Evolutionary conservation across 2,888 invertebrate species (phyloP), one percentile per base, ranked within the genome.

Genomic region (Pteria penguin): DNA sequence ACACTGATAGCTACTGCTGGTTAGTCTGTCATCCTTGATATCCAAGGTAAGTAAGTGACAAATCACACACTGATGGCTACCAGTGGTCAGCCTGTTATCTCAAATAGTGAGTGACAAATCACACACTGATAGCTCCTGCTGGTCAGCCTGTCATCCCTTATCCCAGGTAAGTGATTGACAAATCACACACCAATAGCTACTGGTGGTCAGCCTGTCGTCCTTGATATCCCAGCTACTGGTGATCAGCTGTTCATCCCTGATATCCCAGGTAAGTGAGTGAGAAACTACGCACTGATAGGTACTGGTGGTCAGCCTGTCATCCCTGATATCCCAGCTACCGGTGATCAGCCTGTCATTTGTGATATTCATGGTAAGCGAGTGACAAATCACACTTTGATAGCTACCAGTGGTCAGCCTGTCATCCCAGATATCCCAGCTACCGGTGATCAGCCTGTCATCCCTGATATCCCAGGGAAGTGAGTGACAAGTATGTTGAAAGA

Each of bases 1-100:
- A 92, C 93, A 22, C 85, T 94, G 31, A 93, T 94, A 75, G 94
- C 94, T 8, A 93, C 93, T 29, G 94, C 94, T 31, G 93, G 93
- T 8, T 76, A 86, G 2, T 93, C 93, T 0, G 76, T 81, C 4
- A 78, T 92, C n/a, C n/a, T n/a, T n/a, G n/a, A n/a, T n/a, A n/a
- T n/a, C n/a, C n/a, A n/a, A n/a, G n/a, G n/a, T n/a, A n/a, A n/a
- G n/a, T n/a, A n/a, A n/a, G n/a, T n/a, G n/a, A n/a, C n/a, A n/a
- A n/a, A n/a, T n/a, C n/a, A n/a, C n/a, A n/a, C n/a, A n/a, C n/a
- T n/a, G n/a, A n/a, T n/a, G n/a, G n/a, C n/a, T n/a, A n/a, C n/a
- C n/a, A n/a, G n/a, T n/a, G n/a, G n/a, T n/a, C n/a, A n/a, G n/a
- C n/a, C n/a, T n/a, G n/a, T n/a, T n/a, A n/a, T n/a, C n/a, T n/a